phyloP scores from a whole-genome alignment of 2,797 vertebrate genomes.

The Gallirallus australis region DNA sequence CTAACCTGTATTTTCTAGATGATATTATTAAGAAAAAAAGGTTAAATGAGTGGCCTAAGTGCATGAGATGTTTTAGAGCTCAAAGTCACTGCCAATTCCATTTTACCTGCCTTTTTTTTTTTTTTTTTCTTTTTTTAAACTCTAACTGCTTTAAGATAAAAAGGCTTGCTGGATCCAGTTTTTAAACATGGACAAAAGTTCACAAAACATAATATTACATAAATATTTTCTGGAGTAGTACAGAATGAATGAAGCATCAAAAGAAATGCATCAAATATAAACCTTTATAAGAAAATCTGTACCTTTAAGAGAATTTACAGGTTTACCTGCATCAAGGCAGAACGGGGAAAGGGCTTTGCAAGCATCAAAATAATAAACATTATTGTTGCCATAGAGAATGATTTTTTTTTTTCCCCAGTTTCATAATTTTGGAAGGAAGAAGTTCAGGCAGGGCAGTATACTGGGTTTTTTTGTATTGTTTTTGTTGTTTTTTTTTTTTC shows the following conservation, averaged over 20 bases:
- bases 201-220: neutral
- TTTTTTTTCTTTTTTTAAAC: neutral
- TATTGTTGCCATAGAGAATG: neutral
- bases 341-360: neutral
- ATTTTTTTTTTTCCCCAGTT: neutral
- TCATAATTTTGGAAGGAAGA: neutral
- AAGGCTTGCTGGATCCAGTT: neutral
- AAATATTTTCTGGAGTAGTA: neutral
- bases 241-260: neutral
- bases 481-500: neutral
- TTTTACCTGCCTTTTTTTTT: neutral
- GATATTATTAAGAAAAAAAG: neutral
- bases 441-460: neutral
- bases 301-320: neutral
- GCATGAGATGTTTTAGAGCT: neutral
- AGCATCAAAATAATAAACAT: neutral
- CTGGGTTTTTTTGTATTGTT: fast-evolving
- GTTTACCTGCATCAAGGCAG: neutral
- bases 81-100: neutral
- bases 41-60: neutral
- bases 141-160: neutral
- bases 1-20: neutral
- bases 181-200: neutral
- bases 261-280: neutral
- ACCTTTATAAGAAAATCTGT: neutral